Conservation (phyloP, 2,888 invertebrate genomes). For the Drosophila cognata region DNA sequence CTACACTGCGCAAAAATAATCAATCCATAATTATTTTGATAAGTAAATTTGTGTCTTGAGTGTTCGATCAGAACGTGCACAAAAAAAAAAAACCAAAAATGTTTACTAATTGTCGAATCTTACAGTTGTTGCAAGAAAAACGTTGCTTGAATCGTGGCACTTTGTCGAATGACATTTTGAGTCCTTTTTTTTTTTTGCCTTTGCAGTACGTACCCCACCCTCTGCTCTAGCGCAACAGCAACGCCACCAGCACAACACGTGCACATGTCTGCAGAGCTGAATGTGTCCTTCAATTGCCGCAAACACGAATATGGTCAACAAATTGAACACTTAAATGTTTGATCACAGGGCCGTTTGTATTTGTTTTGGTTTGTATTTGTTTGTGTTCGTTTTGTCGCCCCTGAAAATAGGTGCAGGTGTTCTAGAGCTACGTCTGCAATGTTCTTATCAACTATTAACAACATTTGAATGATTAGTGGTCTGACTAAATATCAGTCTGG, state of each 20-base stretch:
- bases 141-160: neutral
- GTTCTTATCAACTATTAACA: neutral
- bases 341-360: neutral
- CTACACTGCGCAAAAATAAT: neutral
- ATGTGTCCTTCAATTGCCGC: neutral
- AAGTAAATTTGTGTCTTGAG: too few species aligned
- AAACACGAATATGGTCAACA: constrained; percentile 6
- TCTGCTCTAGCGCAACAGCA: neutral
- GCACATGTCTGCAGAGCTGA: neutral
- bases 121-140: neutral
- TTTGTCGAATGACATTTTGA: neutral
- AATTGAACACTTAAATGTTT: constrained; percentile 13
- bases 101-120: neutral
- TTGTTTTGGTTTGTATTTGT: neutral
- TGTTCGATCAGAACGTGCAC: too few species aligned
- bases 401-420: constrained; percentile 29
- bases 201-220: neutral
- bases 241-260: neutral
- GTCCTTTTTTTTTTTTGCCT: neutral
- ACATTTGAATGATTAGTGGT: constrained; percentile 24
- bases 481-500: neutral
- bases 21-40: too few species aligned
- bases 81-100: neutral
- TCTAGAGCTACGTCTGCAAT: constrained; percentile 1
- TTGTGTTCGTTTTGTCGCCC: neutral